Evolutionary conservation across 2,888 invertebrate genomes (phyloP).

Genomic region (Macrophya annulata): DNA sequence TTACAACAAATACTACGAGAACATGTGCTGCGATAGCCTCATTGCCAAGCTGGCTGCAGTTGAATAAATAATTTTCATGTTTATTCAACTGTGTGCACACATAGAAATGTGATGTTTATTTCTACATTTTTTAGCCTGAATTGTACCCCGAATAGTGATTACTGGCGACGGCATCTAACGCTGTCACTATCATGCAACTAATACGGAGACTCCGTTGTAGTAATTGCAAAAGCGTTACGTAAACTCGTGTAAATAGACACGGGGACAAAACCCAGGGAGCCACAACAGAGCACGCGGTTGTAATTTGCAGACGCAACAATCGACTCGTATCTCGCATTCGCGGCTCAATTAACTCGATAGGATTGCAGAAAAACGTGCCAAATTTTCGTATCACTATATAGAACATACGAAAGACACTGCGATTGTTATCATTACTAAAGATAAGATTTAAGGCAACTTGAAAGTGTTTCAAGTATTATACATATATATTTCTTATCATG

Average conservation of each 20-base stretch:
- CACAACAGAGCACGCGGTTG: constrained; percentile 37
- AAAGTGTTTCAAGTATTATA: background rate
- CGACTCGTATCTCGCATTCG: constrained; percentile 42
- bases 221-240: constrained; percentile 47
- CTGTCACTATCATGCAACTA: background rate
- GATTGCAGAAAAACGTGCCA: background rate
- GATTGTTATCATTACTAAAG: background rate
- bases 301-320: constrained; percentile 50
- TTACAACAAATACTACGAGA: background rate
- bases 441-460: background rate
- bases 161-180: background rate
- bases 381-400: background rate
- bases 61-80: constrained; percentile 38
- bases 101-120: constrained; percentile 19
- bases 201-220: background rate
- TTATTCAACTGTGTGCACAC: constrained; percentile 45
- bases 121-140: background rate
- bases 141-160: constrained; percentile 31
- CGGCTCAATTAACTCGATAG: constrained; percentile 24
- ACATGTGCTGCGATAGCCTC: background rate
- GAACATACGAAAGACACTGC: background rate
- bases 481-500: background rate
- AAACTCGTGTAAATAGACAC: constrained; percentile 51
- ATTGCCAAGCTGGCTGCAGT: background rate
- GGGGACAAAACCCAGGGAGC: constrained; percentile 49